Conservation (phyloP, 2,888 invertebrate species). For the Dryococelus australis region DNA sequence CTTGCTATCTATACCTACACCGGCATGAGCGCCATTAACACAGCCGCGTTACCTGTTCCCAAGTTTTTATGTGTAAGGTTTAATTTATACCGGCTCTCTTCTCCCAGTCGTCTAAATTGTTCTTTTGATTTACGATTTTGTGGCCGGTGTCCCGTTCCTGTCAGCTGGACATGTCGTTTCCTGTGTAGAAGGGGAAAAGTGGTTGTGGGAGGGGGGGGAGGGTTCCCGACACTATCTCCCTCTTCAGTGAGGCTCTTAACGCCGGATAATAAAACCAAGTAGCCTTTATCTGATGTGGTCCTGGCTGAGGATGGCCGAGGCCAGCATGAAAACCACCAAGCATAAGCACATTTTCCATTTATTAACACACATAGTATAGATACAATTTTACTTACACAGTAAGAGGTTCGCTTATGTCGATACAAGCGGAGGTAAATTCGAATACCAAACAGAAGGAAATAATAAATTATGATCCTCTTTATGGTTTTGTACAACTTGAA, state of each 20-base stretch:
- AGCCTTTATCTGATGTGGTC: neutral
- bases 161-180: neutral
- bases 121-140: neutral
- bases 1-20: neutral
- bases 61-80: neutral
- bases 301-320: neutral
- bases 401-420: neutral
- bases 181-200: neutral
- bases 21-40: neutral
- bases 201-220: too few relatives aligned
- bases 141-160: neutral
- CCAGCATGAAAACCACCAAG: neutral
- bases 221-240: neutral
- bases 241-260: too few relatives aligned
- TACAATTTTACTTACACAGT: conserved; percentile 21
- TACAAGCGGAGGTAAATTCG: neutral
- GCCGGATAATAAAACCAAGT: neutral
- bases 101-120: neutral
- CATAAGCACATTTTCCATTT: conserved; percentile 22
- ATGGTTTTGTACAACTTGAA: neutral
- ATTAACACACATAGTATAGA: conserved; percentile 22
- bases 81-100: neutral
- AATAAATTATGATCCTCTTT: neutral
- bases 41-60: neutral
- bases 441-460: too few relatives aligned